Base-by-base conservation (phyloP, 1,140 invertebrate species). In the Yoshiicerus persimilis region DNA sequence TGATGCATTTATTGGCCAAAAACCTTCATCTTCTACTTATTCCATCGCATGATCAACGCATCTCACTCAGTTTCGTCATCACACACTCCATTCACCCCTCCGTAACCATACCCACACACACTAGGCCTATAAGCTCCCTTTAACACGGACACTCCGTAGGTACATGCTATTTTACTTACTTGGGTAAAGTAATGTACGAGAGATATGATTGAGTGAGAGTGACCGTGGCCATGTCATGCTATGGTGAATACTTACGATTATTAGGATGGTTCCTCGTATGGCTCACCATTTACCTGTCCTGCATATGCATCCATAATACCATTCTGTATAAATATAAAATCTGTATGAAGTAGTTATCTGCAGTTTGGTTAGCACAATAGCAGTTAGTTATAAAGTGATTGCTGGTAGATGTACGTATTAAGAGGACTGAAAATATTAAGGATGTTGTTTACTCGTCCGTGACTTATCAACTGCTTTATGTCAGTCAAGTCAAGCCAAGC, bases 1-100 rank as follows among this genome's bases (percentile, higher is more conserved):
- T 90, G 89, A 89, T 88, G 88, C 88, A 90, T 89, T 90, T 90
- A 90, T 90, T 90, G 89, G 89, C 89, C 89, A 90, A 90, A 90
- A 90, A 90, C 89, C 89, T 90, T 88, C 62, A 84, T 85, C 77
- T 87, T 84, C 75, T 87, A 39, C 38, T 86, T 89, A 86, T 84
- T 87, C 80, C 86, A 89, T 89, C 88, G 88, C 88, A 89, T 89
- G 88, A 87, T 88, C 84, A 88, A 86, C 88, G 47, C 80, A 89
- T 89, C 86, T 87, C 80, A 77, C 84, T 66, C 64, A 41, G 47
- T 66, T 47, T 87, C 86, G 64, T 87, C 86, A 87, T 87, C 62
- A 87, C 66, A 87, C 86, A 87, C 62, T 62, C 41, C 56, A 86
- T 86, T 27, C 41, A 86, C 47, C 84, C 66, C 66, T 56, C 27